A percentile compares a stretch with the other conserved stretches of the same genome.
phyloP scores from a whole-genome alignment of 2,113 vertebrate genomes.

The Microtus richardsoni region DNA sequence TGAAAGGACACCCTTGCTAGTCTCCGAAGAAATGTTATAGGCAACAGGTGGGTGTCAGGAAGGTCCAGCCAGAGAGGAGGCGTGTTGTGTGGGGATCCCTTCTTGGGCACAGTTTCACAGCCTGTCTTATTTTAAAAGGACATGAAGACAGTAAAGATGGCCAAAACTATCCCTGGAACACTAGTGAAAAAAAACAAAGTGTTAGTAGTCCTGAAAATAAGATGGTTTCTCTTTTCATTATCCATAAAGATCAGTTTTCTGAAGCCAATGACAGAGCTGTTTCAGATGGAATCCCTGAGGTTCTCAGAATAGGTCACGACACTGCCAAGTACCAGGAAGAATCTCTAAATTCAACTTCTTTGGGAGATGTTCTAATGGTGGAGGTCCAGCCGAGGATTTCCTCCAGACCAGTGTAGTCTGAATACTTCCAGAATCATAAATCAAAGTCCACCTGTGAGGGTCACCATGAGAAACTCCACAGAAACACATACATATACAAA shows the following conservation, averaged over 20 bases:
- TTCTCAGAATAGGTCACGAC: too few species aligned
- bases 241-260: too few species aligned
- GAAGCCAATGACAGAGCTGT: too few species aligned
- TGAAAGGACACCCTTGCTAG: not conserved
- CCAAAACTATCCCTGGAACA: not conserved
- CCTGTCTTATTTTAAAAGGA: not conserved
- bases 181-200: not conserved
- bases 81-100: not conserved
- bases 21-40: not conserved
- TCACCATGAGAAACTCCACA: fast-evolving
- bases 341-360: too few species aligned
- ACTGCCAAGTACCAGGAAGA: too few species aligned
- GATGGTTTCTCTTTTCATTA: too few species aligned
- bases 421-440: not conserved
- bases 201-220: too few species aligned
- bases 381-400: too few species aligned
- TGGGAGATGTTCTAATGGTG: too few species aligned
- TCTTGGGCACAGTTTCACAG: too few species aligned
- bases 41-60: not conserved
- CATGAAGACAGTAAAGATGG: not conserved
- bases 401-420: too few species aligned
- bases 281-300: too few species aligned
- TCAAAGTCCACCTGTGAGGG: fast-evolving
- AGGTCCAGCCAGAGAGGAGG: fast-evolving
- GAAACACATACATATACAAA: not conserved